phyloP scores from a whole-genome alignment of 2,113 vertebrate genomes.

The Chaetops frenatus region DNA sequence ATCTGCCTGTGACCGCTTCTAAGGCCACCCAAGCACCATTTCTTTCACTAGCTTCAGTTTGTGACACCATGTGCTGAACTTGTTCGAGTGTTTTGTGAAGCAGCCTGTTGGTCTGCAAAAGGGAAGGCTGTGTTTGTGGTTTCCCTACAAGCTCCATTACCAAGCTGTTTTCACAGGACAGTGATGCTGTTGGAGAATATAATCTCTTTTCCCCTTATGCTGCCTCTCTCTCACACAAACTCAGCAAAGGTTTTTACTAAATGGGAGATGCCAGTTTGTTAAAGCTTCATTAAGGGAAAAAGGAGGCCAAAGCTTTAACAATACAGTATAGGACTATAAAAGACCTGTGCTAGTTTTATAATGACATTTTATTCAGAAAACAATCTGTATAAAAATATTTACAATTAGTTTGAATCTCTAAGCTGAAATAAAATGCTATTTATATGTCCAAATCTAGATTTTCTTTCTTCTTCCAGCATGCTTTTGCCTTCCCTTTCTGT shows the following conservation, averaged over 20 bases:
- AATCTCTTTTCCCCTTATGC: fast-evolving
- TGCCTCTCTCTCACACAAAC: background rate
- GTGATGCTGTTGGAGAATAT: background rate
- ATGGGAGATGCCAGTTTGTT: background rate
- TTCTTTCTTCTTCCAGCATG: background rate
- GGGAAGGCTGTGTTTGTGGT: background rate
- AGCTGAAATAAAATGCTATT: slow-evolving; percentile 17
- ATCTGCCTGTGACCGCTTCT: fast-evolving
- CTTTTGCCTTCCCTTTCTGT: background rate
- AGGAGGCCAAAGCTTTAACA: background rate
- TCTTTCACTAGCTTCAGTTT: background rate
- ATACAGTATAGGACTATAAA: background rate
- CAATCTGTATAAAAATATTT: slow-evolving; percentile 29
- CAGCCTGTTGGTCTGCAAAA: background rate
- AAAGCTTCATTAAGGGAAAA: background rate
- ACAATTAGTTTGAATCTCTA: background rate
- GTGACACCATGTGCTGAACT: fast-evolving
- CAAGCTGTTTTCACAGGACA: background rate
- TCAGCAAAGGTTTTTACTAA: background rate
- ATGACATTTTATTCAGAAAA: slow-evolving; percentile 36
- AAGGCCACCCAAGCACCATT: fast-evolving
- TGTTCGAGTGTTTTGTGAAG: fast-evolving
- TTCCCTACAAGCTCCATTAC: fast-evolving
- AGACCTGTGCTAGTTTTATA: background rate
- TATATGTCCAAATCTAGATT: background rate